Evolutionary conservation across 2,797 vertebrate species (phyloP), one percentile per base, ranked within the genome.

Genomic region (Hypotaenidia okinawae): DNA sequence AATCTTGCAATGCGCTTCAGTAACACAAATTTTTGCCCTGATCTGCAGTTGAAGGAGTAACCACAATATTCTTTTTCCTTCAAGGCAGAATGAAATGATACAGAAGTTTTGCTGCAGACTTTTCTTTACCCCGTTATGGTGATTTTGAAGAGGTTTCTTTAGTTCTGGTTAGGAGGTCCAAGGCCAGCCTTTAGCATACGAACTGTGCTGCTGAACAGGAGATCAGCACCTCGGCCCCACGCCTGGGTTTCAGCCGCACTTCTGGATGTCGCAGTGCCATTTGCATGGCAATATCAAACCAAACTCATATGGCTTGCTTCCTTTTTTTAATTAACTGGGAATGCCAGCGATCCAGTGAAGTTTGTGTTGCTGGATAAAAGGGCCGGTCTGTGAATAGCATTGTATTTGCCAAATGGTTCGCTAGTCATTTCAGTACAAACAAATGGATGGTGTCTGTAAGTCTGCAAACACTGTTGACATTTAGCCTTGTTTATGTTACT

Each of bases 401-500:
- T 96, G 95, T 97, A 92, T 98, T 97, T 98, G 97, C 98, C 97
- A 97, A 97, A 97, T 97, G 97, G 97, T 97, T 97, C 95, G 82
- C 97, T 97, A 97, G 95, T 97, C 97, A 96, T 97, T 97, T 97
- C 98, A 97, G 97, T 96, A 96, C 98, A 98, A 97, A 98, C 97
- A 97, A 97, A 96, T 96, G 98, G 96, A 97, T 96, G 97, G 97
- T 97, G 97, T 97, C 98, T 97, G 97, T 95, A 96, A 97, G 97
- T 97, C 96, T 95, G 97, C 97, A 97, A 97, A 98, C 98, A 97
- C 93, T 96, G 97, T 96, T 97, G 98, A 98, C 98, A 97, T 97
- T 97, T 96, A 97, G 97, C 97, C 97, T 97, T 97, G 97, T 98
- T 98, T 97, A 98, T 97, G 97, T 97, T 98, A 97, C 97, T 98